A percentile compares a stretch with the other conserved stretches of the same genome.
These are phyloP conservation scores for Hypothenemus hampei DNA, from an alignment of 1,140 invertebrate genomes.

Conservation along the genomic window DNA sequence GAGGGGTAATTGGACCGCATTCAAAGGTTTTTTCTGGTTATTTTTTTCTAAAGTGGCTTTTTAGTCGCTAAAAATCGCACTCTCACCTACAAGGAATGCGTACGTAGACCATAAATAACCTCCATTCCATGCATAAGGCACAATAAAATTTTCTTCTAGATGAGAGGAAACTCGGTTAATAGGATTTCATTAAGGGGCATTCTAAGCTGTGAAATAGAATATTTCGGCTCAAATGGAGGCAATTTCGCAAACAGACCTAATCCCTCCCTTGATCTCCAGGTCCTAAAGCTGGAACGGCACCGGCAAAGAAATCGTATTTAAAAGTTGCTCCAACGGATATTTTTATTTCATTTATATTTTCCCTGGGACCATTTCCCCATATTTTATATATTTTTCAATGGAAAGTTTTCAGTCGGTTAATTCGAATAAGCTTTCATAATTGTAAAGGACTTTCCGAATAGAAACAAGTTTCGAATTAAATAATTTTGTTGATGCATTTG, in stretches of 20 bases:
- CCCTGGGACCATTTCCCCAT: background rate
- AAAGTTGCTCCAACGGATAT: constrained; percentile 10
- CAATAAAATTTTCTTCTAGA: constrained; percentile 8
- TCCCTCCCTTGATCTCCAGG: constrained; percentile 6
- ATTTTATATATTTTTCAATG: background rate
- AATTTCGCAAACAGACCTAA: constrained; percentile 19
- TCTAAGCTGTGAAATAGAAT: constrained; percentile 19
- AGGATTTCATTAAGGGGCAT: constrained; percentile 15
- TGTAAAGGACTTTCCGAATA: too few species aligned
- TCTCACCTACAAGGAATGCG: background rate
- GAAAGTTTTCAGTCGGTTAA: background rate
- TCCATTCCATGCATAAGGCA: constrained; percentile 3
- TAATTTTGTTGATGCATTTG: too few species aligned
- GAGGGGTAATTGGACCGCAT: background rate
- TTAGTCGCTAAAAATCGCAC: background rate
- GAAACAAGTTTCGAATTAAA: too few species aligned
- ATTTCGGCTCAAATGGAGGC: constrained; percentile 19
- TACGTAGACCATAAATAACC: background rate
- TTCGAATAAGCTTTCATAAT: too few species aligned
- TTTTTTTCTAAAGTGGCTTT: background rate
- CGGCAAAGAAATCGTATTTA: constrained; percentile 8
- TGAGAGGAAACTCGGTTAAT: constrained; percentile 16
- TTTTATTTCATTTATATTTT: constrained; percentile 8
- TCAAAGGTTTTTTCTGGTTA: background rate
- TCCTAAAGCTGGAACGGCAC: background rate